Percentiles rank a stretch among this genome's conserved stretches.
These are phyloP conservation scores for Maniola hyperantus DNA, from an alignment of 2,888 invertebrate species.

Conservation along the genomic window DNA sequence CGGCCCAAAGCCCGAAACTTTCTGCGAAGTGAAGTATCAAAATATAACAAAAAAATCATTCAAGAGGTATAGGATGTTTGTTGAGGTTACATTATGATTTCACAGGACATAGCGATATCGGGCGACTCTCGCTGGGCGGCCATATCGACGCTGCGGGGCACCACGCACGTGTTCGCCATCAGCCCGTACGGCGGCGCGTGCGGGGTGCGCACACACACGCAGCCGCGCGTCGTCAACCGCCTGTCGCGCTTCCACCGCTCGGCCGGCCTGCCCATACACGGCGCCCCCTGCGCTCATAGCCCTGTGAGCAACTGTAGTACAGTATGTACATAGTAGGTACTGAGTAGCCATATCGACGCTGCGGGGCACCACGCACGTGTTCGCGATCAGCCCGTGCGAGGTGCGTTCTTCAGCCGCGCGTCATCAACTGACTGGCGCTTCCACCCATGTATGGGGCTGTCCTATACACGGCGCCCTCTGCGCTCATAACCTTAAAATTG, in stretches of 20 bases:
- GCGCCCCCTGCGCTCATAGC: slow-evolving; percentile 51
- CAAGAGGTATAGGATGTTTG: too few relatives aligned
- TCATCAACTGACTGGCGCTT: slow-evolving; percentile 96
- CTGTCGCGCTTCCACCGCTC: slow-evolving; percentile 97
- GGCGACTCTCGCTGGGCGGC: slow-evolving; percentile 98
- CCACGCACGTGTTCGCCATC: slow-evolving; percentile 98
- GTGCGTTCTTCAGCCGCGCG: slow-evolving; percentile 95
- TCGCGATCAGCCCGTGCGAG: slow-evolving; percentile 96
- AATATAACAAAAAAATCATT: too few relatives aligned
- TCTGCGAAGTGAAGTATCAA: too few relatives aligned
- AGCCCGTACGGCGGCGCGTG: slow-evolving; percentile 97
- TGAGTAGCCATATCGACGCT: slow-evolving; percentile 98
- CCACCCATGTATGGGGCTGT: slow-evolving; percentile 96
- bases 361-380: slow-evolving; percentile 98
- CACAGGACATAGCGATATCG: slow-evolving; percentile 93
- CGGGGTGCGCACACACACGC: slow-evolving; percentile 96
- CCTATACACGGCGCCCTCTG: slow-evolving; percentile 65
- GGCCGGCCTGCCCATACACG: slow-evolving; percentile 88
- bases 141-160: slow-evolving; percentile 96
- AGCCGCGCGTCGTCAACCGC: slow-evolving; percentile 95
- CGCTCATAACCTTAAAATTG: slow-evolving; percentile 42
- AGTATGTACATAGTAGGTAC: slow-evolving; percentile 68
- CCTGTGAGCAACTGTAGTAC: slow-evolving; percentile 44
- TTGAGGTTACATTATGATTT: not conserved
- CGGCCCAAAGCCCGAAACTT: too few relatives aligned